phyloP scores from a whole-genome alignment of 92 coral and sea anemone species.

The Heliopora coerulea region DNA sequence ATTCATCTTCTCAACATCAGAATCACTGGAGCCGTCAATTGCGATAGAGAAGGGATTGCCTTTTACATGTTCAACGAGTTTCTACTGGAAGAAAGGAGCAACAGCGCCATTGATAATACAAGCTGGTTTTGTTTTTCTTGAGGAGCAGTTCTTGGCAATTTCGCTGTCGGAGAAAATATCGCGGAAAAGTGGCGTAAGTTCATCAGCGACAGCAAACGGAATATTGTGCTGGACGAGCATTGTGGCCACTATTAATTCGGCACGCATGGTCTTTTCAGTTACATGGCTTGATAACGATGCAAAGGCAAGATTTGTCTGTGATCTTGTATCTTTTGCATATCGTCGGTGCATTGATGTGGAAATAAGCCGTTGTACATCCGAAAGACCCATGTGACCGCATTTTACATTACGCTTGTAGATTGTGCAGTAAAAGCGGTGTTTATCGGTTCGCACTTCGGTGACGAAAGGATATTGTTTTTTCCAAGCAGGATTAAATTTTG shows the following conservation, averaged over 20 bases:
- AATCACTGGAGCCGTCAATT: constrained; percentile 21
- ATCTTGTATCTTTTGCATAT: constrained; percentile 18
- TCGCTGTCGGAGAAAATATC: constrained; percentile 35
- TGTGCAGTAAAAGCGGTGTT: constrained; percentile 14
- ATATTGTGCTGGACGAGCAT: constrained; percentile 44
- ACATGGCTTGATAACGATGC: constrained; percentile 24
- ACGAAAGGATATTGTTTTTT: constrained; percentile 18
- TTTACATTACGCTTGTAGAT: constrained; percentile 16
- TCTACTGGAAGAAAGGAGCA: constrained; percentile 25
- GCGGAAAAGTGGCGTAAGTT: constrained; percentile 24
- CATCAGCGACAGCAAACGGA: constrained; percentile 34
- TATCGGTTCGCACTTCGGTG: neutral
- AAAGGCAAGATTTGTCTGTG: constrained; percentile 32
- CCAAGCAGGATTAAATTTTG: constrained; percentile 20
- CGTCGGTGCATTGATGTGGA: constrained; percentile 10
- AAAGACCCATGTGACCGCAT: constrained; percentile 35
- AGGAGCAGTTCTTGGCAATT: constrained; percentile 28
- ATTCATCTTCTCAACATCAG: constrained; percentile 39
- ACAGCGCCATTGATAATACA: constrained; percentile 34
- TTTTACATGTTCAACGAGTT: constrained; percentile 10
- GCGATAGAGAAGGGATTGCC: constrained; percentile 23
- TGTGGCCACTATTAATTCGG: constrained; percentile 44
- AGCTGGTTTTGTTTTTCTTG: constrained; percentile 38
- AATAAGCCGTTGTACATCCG: constrained; percentile 26
- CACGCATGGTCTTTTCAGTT: constrained; percentile 42